Percentiles rank a stretch among this genome's conserved stretches.
Evolutionary conservation across 2,888 invertebrate genomes (phyloP).

Genomic region (Muschampia staudingeri): DNA sequence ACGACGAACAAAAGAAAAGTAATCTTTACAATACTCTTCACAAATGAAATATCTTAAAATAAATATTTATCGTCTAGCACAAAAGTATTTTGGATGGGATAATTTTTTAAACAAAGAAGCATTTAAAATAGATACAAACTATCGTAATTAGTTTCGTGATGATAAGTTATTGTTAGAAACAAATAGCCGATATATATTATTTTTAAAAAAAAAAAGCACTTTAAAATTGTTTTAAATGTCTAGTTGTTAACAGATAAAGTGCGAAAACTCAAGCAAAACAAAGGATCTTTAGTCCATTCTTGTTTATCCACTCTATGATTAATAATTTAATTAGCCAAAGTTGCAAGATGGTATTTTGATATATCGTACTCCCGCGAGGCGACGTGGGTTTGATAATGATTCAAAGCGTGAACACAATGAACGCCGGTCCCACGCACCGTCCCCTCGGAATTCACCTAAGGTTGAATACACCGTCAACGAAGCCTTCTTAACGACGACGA

Average conservation of each 20-base stretch:
- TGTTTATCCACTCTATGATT: conserved; percentile 26
- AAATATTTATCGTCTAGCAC: too few relatives aligned
- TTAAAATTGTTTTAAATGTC: conserved; percentile 14
- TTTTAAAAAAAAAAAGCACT: neutral
- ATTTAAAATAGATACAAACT: neutral
- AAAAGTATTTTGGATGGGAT: too few relatives aligned
- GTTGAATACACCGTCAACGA: conserved; percentile 37
- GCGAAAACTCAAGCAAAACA: conserved; percentile 2
- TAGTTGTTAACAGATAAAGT: neutral
- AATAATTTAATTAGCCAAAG: conserved; percentile 51
- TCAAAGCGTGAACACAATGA: conserved; percentile 73
- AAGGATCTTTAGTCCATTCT: conserved; percentile 34
- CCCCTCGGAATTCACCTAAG: conserved; percentile 44
- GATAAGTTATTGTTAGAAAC: neutral
- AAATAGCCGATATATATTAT: neutral
- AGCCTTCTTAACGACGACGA: conserved; percentile 10
- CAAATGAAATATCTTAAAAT: too few relatives aligned
- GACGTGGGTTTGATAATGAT: conserved; percentile 62
- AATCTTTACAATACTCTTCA: neutral
- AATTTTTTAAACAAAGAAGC: too few relatives aligned
- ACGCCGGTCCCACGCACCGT: conserved; percentile 73
- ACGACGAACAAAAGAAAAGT: neutral
- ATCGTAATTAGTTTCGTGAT: neutral
- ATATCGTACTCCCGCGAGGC: conserved; percentile 4
- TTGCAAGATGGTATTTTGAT: conserved; percentile 47